Conservation (phyloP, 2,888 invertebrate genomes). For the Pterobdella sp. region DNA sequence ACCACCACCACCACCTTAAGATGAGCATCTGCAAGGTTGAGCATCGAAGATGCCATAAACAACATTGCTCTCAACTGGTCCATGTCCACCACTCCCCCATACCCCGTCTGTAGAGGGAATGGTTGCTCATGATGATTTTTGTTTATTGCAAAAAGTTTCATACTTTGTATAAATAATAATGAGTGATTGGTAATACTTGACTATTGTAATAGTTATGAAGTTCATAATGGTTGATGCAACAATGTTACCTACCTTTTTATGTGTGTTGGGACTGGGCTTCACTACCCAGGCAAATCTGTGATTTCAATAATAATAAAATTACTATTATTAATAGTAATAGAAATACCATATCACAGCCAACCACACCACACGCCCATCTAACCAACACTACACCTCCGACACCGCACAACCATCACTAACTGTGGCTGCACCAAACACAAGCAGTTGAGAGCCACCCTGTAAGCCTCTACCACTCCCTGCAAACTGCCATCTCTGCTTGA, state of each 20-base stretch:
- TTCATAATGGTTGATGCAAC: not conserved
- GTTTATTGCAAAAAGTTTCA: too few relatives aligned
- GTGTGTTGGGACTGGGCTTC: not conserved
- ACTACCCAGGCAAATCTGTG: constrained; percentile 2
- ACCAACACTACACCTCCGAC: not conserved
- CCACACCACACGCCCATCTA: not conserved
- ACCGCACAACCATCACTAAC: not conserved
- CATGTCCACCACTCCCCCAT: not conserved
- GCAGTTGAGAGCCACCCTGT: not conserved
- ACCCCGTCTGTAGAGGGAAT: not conserved
- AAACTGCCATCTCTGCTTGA: not conserved
- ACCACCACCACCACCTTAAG: not conserved
- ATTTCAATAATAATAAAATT: not conserved
- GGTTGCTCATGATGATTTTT: not conserved
- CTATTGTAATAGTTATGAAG: too few relatives aligned
- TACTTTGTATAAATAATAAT: too few relatives aligned
- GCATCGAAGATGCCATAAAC: not conserved
- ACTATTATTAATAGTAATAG: too few relatives aligned
- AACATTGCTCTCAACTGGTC: not conserved
- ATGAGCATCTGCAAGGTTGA: not conserved
- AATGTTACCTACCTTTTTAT: not conserved
- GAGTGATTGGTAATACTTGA: too few relatives aligned
- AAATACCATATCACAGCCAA: too few relatives aligned
- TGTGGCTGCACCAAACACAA: not conserved
- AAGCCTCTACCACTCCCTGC: constrained; percentile 1